A percentile compares a stretch with the other conserved stretches of the same genome.
Evolutionary conservation across 1,140 invertebrate genomes (phyloP).

Genomic region (Parapsyche elsis): DNA sequence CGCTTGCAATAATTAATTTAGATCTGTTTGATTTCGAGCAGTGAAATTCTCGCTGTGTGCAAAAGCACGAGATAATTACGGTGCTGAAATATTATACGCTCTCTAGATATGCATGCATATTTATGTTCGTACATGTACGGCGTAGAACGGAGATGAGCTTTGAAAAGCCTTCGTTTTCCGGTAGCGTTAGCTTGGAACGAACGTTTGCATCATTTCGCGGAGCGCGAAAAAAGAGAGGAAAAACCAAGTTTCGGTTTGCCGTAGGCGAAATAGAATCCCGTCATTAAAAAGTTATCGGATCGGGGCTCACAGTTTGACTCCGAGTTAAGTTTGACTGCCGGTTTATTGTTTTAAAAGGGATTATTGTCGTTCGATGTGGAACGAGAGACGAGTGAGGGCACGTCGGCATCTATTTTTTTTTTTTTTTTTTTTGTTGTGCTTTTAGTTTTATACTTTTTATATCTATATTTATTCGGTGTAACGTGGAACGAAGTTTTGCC

Average conservation of each 20-base stretch:
- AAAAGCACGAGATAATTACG: too few species aligned
- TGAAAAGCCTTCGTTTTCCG: not conserved
- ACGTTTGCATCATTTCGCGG: not conserved
- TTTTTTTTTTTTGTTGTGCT: too few species aligned
- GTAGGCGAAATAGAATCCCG: constrained; percentile 12
- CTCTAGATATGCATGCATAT: not conserved
- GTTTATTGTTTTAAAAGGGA: constrained; percentile 24
- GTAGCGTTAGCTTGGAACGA: not conserved
- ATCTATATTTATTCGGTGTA: too few species aligned
- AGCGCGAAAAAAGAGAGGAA: not conserved
- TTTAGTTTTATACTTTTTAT: too few species aligned
- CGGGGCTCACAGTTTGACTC: not conserved
- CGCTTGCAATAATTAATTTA: too few species aligned
- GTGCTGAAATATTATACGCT: too few species aligned
- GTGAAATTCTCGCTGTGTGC: too few species aligned
- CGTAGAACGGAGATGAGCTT: not conserved
- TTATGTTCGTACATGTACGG: not conserved
- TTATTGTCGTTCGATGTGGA: not conserved
- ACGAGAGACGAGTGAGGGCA: too few species aligned
- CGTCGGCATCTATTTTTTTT: too few species aligned
- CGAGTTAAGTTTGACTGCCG: not conserved
- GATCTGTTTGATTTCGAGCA: too few species aligned
- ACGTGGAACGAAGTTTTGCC: too few species aligned
- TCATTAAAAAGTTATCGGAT: constrained; percentile 30
- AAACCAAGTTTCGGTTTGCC: constrained; percentile 1